Evolutionary conservation across 2,888 invertebrate species (phyloP).

Genomic region (Abscondita cerata): DNA sequence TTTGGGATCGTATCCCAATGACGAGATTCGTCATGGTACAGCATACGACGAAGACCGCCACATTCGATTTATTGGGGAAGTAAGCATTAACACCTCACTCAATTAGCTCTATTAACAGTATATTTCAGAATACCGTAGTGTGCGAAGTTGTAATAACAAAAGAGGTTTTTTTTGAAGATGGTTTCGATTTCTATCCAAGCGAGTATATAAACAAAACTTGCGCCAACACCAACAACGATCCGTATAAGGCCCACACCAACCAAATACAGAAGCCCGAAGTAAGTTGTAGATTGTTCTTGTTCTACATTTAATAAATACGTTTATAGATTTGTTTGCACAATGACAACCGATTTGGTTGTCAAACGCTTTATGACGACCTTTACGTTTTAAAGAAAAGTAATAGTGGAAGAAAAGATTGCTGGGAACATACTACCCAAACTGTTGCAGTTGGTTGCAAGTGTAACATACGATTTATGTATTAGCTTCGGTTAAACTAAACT

Average conservation of each 20-base stretch:
- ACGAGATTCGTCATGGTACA: no score
- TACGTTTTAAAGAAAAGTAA: constrained; percentile 19
- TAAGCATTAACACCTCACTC: constrained; percentile 6
- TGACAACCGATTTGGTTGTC: constrained; percentile 25
- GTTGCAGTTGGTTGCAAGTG: constrained; percentile 44
- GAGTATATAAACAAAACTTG: constrained; percentile 39
- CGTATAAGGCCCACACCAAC: constrained; percentile 14
- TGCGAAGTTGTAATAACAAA: constrained; percentile 19
- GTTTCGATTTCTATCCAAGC: constrained; percentile 45
- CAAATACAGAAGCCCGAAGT: constrained; percentile 15
- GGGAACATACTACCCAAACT: constrained; percentile 26
- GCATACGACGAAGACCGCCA: no score
- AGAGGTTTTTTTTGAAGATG: constrained; percentile 34
- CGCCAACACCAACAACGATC: constrained; percentile 16
- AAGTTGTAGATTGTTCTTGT: no score
- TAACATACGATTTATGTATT: constrained; percentile 38
- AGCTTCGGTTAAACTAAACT: no score
- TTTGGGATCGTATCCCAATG: background rate
- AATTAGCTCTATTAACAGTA: background rate
- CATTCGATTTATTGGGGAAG: constrained; percentile 5
- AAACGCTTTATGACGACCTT: constrained; percentile 25
- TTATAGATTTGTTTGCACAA: constrained; percentile 19
- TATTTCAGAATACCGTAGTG: constrained; percentile 21
- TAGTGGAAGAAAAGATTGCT: constrained; percentile 20
- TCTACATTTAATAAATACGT: no score